Evolutionary conservation across 1,140 invertebrate genomes (phyloP), one percentile per base, ranked within the genome.

Genomic region (Heliconius nattereri): DNA sequence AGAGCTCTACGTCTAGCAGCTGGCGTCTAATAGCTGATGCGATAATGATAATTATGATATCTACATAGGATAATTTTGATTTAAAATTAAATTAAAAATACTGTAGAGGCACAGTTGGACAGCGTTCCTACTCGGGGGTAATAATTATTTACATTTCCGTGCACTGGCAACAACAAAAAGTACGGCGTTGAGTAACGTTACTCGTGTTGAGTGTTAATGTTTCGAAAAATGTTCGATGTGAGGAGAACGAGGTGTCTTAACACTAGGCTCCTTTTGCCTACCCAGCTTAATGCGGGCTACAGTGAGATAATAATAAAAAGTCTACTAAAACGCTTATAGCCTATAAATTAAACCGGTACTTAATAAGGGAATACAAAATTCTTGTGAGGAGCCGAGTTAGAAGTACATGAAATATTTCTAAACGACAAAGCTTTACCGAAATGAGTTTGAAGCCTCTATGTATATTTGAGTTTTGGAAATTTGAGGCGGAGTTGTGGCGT

Each of bases 311-410:
- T 45, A 66, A 66, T 11, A 66, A 29, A 29, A 66, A 66, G 13
- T 45, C 13, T 45, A 29, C 49, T 20, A 66, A 66, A 66, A 29
- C 60, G 60, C 26, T 29, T 16, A 66, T 3, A 26, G 23, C 26
- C 9, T 66, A 29, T 16, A 29, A 66, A 66, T 66, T 66, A 66
- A 29, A 29, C 2, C 60, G 23, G 13, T 29, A 26, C 11, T 11
- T 66, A 66, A 66, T 66, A 66, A 66, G 60, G 23, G 60, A 66
- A 66, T 13, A 66, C 23, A 23, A 66, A 66, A 29, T 29, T 66
- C 60, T 66, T 66, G 60, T 66, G 60, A 66, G 60, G 60, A 60
- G 54, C 54, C 54, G 54, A 60, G 54, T 60, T 60, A 60, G 54
- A 66, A 66, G 60, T 66, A 66, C 16, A 66, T 66, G 60, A 66